Percentiles rank a stretch among this genome's conserved stretches.
Conservation (phyloP, 1,140 invertebrate species). For the Octopus sinensis region DNA sequence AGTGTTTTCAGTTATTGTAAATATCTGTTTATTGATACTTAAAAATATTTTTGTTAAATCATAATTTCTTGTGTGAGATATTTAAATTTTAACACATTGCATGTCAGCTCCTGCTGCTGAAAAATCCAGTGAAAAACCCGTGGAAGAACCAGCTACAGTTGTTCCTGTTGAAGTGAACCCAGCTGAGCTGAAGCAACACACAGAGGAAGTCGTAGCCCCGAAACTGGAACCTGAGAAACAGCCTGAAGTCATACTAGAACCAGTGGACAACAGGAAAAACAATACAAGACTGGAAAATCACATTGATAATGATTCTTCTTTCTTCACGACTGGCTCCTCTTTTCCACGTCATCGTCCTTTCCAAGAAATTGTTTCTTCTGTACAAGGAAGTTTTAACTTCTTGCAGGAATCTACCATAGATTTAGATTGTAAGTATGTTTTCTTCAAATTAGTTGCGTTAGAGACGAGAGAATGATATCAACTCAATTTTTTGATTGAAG, state of each 20-base stretch:
- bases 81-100: too few relatives aligned
- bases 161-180: constrained; percentile 10
- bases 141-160: constrained; percentile 18
- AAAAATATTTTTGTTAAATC: too few relatives aligned
- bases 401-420: constrained; percentile 58
- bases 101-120: too few relatives aligned
- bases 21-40: too few relatives aligned
- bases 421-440: constrained; percentile 42
- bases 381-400: constrained; percentile 57
- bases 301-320: constrained; percentile 12
- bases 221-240: background rate
- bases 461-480: too few relatives aligned
- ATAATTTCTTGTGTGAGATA: too few relatives aligned
- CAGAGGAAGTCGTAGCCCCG: background rate
- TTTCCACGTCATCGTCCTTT: constrained; percentile 38
- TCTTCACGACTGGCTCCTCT: constrained; percentile 15
- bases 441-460: background rate
- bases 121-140: background rate
- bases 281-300: background rate
- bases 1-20: too few relatives aligned
- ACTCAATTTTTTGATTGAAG: too few relatives aligned
- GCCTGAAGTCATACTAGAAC: background rate
- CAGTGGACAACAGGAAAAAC: background rate
- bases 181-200: background rate
- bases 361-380: constrained; percentile 53